Evolutionary conservation across 2,113 vertebrate species (phyloP).

Genomic region (Hepsetus odoe): DNA sequence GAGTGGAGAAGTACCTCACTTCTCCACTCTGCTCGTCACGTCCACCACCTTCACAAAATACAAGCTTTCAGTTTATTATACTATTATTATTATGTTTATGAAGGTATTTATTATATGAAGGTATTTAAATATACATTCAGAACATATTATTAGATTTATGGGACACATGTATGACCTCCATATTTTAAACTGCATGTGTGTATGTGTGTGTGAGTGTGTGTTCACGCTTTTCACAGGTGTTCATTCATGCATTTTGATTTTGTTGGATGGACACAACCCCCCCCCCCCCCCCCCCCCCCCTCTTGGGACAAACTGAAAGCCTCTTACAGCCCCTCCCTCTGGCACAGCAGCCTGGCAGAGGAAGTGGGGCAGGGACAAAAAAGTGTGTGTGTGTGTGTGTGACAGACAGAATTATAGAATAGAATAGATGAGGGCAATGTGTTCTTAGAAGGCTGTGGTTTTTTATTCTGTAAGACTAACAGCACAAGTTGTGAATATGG

Average conservation of each 20-base stretch:
- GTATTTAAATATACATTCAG: no score
- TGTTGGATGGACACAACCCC: neutral
- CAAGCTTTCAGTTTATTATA: no score
- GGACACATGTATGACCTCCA: no score
- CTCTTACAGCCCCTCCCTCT: conserved; percentile 16
- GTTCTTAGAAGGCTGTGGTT: neutral
- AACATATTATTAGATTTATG: no score
- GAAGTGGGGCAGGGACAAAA: conserved; percentile 8
- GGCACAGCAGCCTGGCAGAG: conserved; percentile 14
- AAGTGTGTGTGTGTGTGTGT: conserved; percentile 3
- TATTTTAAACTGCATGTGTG: no score
- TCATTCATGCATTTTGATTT: neutral
- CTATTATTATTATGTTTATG: no score
- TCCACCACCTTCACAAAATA: no score
- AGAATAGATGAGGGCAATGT: neutral
- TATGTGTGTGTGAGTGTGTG: neutral
- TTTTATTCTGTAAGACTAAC: neutral
- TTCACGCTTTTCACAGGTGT: conserved; percentile 2
- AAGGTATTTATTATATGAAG: no score
- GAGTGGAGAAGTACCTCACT: no score
- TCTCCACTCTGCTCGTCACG: no score
- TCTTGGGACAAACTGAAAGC: conserved; percentile 6
- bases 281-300: neutral
- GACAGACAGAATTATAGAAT: no score
- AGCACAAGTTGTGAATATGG: no score